These are phyloP conservation scores for Drosophila rubida DNA, from an alignment of 2,888 invertebrate genomes.

Conservation along the genomic window DNA sequence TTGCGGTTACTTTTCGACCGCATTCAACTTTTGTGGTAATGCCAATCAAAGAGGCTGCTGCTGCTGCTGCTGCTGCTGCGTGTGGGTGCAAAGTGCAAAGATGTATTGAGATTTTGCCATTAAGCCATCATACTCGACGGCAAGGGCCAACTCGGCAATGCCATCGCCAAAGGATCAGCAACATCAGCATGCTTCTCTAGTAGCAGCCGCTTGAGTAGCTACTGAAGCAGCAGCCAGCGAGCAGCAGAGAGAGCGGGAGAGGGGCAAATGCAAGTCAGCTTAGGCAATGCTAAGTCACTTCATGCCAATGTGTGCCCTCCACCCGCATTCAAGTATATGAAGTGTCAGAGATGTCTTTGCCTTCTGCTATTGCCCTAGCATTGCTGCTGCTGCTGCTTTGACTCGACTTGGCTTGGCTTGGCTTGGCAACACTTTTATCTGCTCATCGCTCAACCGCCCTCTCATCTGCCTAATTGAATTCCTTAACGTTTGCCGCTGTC, in stretches of 20 bases:
- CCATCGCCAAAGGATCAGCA: conserved; percentile 65
- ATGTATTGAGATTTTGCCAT: conserved; percentile 65
- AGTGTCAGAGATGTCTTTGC: conserved; percentile 74
- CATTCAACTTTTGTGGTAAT: conserved; percentile 56
- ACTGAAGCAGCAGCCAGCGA: neutral
- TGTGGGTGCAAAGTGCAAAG: conserved; percentile 58
- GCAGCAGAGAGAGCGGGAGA: neutral
- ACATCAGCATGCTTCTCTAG: conserved; percentile 53
- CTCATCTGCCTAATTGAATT: conserved; percentile 79
- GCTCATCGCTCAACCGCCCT: conserved; percentile 51
- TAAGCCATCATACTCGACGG: conserved; percentile 60
- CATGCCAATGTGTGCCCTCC: conserved; percentile 44
- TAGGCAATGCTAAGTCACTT: conserved; percentile 58
- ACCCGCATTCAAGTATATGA: conserved; percentile 62
- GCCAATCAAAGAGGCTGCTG: conserved; percentile 54
- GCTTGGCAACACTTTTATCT: conserved; percentile 70
- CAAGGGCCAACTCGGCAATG: conserved; percentile 49
- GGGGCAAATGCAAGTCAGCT: conserved; percentile 55
- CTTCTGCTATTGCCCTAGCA: conserved; percentile 13
- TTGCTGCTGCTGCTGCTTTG: conserved; percentile 40
- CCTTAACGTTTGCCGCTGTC: conserved; percentile 57
- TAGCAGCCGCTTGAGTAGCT: neutral
- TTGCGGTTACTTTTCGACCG: conserved; percentile 48
- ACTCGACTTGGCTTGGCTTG: conserved; percentile 30
- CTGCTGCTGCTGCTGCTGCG: conserved; percentile 16